Evolutionary conservation across 2,113 vertebrate species (phyloP).

Genomic region (Lophius piscatorius): DNA sequence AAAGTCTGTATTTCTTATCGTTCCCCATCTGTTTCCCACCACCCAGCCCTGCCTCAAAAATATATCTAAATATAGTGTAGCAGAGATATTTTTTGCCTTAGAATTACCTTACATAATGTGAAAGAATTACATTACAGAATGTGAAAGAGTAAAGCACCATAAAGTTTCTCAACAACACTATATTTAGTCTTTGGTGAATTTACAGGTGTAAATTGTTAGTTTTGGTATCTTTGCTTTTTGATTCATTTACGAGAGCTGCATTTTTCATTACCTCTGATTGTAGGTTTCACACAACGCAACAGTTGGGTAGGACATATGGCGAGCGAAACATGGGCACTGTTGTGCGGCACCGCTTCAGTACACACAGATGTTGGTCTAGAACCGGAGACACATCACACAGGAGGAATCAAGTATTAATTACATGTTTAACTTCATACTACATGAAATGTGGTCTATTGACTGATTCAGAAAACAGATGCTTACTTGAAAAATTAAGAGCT

Average conservation of each 20-base stretch:
- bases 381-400: slow-evolving; percentile 36
- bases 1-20: slow-evolving; percentile 34
- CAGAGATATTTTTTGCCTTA: too few species aligned
- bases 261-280: slow-evolving; percentile 51
- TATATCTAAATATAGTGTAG: slow-evolving; percentile 2
- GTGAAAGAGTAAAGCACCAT: background rate
- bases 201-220: background rate
- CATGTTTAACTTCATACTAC: slow-evolving; percentile 17
- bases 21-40: slow-evolving; percentile 16
- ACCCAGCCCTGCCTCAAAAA: slow-evolving; percentile 9
- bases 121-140: too few species aligned
- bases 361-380: slow-evolving; percentile 68
- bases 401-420: slow-evolving; percentile 47
- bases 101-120: too few species aligned
- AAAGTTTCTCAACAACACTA: background rate
- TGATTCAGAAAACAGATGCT: slow-evolving; percentile 3
- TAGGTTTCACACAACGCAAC: slow-evolving; percentile 55
- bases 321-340: slow-evolving; percentile 57
- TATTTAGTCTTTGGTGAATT: background rate
- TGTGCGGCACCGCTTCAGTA: slow-evolving; percentile 59
- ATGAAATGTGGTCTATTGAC: slow-evolving; percentile 21
- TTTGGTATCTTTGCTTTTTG: slow-evolving; percentile 13
- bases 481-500: too few species aligned
- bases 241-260: slow-evolving; percentile 16
- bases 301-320: slow-evolving; percentile 72